Percentiles rank a stretch among this genome's conserved stretches.
Conservation (phyloP, 1,140 invertebrate species). For the Lepidostoma basale region DNA sequence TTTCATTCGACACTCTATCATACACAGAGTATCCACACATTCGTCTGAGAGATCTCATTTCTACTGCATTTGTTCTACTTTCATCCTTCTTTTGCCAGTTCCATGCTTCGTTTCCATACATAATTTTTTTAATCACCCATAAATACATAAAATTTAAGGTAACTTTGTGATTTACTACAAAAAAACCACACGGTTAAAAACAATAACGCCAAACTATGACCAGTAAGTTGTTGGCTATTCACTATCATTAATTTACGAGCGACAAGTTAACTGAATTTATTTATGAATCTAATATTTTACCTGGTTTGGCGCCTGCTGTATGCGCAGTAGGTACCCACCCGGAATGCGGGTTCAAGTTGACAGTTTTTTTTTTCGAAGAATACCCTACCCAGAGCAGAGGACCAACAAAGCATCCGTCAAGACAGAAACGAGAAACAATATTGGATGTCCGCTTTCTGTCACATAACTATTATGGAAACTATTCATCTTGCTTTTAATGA, state of each 20-base stretch:
- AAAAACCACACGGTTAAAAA: too few relatives aligned
- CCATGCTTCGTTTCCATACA: too few relatives aligned
- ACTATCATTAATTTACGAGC: not conserved
- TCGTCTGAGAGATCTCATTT: too few relatives aligned
- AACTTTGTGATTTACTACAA: too few relatives aligned
- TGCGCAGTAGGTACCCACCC: too few relatives aligned
- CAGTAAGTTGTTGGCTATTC: not conserved
- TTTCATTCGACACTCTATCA: too few relatives aligned
- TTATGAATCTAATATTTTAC: too few relatives aligned
- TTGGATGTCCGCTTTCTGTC: slow-evolving; percentile 18
- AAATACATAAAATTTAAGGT: too few relatives aligned
- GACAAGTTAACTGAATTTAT: not conserved
- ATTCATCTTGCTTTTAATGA: slow-evolving; percentile 28
- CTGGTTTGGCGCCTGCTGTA: slow-evolving; percentile 20
- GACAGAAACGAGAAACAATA: slow-evolving; percentile 19
- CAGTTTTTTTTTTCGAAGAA: slow-evolving; percentile 26
- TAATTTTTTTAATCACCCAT: too few relatives aligned
- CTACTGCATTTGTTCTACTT: too few relatives aligned
- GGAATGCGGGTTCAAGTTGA: slow-evolving; percentile 14
- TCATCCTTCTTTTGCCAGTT: too few relatives aligned
- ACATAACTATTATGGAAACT: slow-evolving; percentile 26
- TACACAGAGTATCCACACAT: too few relatives aligned
- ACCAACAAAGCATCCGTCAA: slow-evolving; percentile 27
- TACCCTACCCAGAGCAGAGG: slow-evolving; percentile 3
- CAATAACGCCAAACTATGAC: not conserved